Evolutionary conservation across 2,113 vertebrate species (phyloP).

Genomic region (Cacatua alba): DNA sequence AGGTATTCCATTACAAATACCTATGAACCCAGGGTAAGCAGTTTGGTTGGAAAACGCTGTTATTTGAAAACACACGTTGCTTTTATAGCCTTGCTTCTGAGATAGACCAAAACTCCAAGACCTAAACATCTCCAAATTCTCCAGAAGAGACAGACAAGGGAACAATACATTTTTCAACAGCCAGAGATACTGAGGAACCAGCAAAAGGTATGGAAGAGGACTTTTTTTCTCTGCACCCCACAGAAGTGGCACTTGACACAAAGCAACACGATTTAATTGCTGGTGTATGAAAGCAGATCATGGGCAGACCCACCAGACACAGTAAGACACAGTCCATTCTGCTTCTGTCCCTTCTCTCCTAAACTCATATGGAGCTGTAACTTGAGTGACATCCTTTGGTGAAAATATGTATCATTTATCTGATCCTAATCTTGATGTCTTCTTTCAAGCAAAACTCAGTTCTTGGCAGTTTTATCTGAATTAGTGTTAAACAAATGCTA

Average conservation of each 20-base stretch:
- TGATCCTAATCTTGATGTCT: neutral
- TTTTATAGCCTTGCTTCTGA: neutral
- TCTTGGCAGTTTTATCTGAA: slow-evolving; percentile 3
- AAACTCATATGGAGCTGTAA: neutral
- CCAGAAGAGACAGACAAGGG: neutral
- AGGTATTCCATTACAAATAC: neutral
- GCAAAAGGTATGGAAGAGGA: neutral
- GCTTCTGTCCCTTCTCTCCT: neutral
- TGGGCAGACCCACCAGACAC: neutral
- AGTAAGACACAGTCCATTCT: neutral
- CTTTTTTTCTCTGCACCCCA: neutral
- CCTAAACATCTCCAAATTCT: neutral
- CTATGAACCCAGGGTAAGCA: neutral
- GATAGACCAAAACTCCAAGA: neutral
- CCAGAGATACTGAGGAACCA: neutral
- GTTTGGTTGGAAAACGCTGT: neutral
- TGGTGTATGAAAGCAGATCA: neutral
- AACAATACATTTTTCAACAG: neutral
- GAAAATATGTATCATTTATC: neutral
- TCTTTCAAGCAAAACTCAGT: neutral
- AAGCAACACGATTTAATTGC: neutral
- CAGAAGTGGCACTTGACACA: neutral
- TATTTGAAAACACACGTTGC: neutral
- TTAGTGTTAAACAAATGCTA: neutral
- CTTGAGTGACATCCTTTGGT: neutral